phyloP scores from a whole-genome alignment of 2,113 vertebrate genomes.

The Sinocyclocheilus maitianheensis region DNA sequence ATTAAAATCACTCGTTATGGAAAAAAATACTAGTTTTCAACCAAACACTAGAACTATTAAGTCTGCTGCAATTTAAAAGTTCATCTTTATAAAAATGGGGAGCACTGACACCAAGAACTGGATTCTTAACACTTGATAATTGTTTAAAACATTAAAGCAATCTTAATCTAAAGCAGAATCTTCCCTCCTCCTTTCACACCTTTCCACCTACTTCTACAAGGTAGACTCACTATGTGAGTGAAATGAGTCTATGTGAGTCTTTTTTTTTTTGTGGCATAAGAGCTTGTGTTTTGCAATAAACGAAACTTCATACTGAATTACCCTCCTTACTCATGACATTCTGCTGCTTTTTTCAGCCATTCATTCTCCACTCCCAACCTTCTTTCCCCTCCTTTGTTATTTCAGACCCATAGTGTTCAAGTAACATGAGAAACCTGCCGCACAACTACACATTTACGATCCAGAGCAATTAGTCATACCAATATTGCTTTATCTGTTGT shows the following conservation, averaged over 20 bases:
- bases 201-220: neutral
- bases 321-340: neutral
- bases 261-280: no score
- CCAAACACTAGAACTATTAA: no score
- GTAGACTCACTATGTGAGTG: neutral
- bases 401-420: neutral
- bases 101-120: no score
- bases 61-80: no score
- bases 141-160: no score
- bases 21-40: no score
- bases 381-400: neutral
- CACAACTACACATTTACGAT: neutral
- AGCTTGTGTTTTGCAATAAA: neutral
- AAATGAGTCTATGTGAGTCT: neutral
- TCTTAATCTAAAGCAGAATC: no score
- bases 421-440: conserved; percentile 2
- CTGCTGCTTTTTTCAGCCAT: neutral
- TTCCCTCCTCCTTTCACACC: no score
- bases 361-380: neutral
- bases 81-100: no score
- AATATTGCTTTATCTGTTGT: neutral
- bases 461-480: neutral
- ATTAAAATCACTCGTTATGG: no score
- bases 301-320: neutral
- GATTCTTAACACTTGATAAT: no score